phyloP scores from a whole-genome alignment of 2,888 invertebrate species.

The Brachyptera risi region DNA sequence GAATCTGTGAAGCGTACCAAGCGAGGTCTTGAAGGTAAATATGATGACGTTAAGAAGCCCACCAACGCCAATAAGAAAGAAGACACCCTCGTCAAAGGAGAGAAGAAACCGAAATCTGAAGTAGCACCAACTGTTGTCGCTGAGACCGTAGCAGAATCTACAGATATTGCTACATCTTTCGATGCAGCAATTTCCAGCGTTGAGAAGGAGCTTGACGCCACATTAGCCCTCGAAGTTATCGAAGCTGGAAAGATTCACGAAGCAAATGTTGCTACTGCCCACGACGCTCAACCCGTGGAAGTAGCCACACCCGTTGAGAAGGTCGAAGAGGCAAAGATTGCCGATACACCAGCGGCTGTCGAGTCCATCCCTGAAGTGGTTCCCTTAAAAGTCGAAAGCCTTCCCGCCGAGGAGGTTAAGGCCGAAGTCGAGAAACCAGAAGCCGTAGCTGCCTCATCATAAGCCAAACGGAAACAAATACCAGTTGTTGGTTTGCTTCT shows the following conservation, averaged over 20 bases:
- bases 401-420: neutral
- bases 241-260: neutral
- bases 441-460: neutral
- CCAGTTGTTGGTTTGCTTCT: no score
- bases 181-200: neutral
- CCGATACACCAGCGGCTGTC: neutral
- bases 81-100: slow-evolving; percentile 44
- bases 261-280: neutral
- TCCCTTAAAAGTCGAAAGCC: neutral
- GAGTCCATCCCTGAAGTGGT: slow-evolving; percentile 1
- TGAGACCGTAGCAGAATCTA: neutral
- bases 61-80: slow-evolving; percentile 42
- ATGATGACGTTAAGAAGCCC: slow-evolving; percentile 42
- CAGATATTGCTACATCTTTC: neutral
- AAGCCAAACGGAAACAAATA: no score
- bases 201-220: neutral
- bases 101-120: slow-evolving; percentile 26
- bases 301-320: neutral
- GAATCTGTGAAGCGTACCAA: neutral
- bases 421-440: neutral
- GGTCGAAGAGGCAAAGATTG: neutral
- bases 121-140: neutral
- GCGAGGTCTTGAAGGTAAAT: slow-evolving; percentile 9
- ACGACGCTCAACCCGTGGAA: neutral
- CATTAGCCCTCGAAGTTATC: neutral